Evolutionary conservation across 2,797 vertebrate species (phyloP), one percentile per base, ranked within the genome.

Genomic region (Remorina albescens): DNA sequence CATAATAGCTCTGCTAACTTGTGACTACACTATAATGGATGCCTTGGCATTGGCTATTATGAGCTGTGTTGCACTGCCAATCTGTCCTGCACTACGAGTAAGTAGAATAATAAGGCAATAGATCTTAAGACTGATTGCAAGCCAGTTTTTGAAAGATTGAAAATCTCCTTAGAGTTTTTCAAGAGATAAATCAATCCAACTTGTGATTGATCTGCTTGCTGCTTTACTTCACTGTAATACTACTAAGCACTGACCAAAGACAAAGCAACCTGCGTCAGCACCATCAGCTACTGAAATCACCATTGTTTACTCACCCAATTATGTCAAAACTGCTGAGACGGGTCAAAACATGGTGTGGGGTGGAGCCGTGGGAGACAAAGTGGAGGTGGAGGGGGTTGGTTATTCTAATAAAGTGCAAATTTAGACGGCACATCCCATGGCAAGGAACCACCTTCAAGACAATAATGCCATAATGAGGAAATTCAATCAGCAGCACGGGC

Each of bases 401-500:
- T 42, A 6, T 67, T 67, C 67, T 85, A 86, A 86, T 74, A 86
- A 81, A 86, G 74, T 62, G 62, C 57, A 79, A 79, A 84, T 84
- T 81, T 72, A 81, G 60, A 65, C 65, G 71, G 69, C 71, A 68
- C 67, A 78, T 59, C 65, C 60, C 74, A 74, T 39, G 80, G 81
- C 82, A 75, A 55, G 47, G 74, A 85, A 86, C 56, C 87, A 80
- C 77, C 74, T 89, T 86, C 64, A 57, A 63, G 70, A 74, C 73
- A 85, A 83, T 89, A 82, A 85, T 74, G 74, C 67, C 84, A 78
- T 91, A 85, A 91, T 82, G 81, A 89, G 73, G 64, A 87, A 86
- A 91, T 87, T 86, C 72, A 88, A 87, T 88, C 86, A 88, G 81
- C 73, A 47, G 74, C 4, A 13, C 76, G 71, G 71, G 66, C 72